These are phyloP conservation scores for Siniperca chuatsi DNA, from an alignment of 2,113 vertebrate genomes.

Conservation along the genomic window DNA sequence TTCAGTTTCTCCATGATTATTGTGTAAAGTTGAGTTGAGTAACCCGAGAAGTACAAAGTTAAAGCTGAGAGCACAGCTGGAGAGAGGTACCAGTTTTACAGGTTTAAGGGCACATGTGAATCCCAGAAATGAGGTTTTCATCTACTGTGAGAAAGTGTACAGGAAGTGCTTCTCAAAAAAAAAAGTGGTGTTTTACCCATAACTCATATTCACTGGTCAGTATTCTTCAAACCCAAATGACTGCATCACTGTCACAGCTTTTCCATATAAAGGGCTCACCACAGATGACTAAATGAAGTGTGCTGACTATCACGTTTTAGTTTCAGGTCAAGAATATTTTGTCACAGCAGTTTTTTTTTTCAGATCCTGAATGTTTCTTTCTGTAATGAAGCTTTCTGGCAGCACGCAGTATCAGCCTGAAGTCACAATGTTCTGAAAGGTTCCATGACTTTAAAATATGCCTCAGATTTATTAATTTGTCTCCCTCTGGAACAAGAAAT, in stretches of 20 bases:
- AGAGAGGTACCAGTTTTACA: background rate
- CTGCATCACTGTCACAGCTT: background rate
- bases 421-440: constrained; percentile 25
- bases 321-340: constrained; percentile 9
- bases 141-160: background rate
- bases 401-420: background rate
- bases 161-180: background rate
- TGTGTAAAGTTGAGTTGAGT: background rate
- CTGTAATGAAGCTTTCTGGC: constrained; percentile 5
- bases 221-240: background rate
- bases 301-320: background rate
- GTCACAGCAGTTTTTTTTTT: background rate
- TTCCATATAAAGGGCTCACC: background rate
- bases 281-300: background rate
- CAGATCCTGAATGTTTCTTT: background rate
- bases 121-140: background rate
- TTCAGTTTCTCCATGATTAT: background rate
- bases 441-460: constrained; percentile 20
- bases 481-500: constrained; percentile 48
- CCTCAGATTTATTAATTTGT: constrained; percentile 35
- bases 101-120: background rate
- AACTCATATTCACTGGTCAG: too few species aligned
- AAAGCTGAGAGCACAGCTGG: background rate
- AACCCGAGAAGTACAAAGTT: background rate
- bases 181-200: background rate